A percentile compares a stretch with the other conserved stretches of the same genome.
phyloP scores from a whole-genome alignment of 2,113 vertebrate species.

The Centropus bengalensis region DNA sequence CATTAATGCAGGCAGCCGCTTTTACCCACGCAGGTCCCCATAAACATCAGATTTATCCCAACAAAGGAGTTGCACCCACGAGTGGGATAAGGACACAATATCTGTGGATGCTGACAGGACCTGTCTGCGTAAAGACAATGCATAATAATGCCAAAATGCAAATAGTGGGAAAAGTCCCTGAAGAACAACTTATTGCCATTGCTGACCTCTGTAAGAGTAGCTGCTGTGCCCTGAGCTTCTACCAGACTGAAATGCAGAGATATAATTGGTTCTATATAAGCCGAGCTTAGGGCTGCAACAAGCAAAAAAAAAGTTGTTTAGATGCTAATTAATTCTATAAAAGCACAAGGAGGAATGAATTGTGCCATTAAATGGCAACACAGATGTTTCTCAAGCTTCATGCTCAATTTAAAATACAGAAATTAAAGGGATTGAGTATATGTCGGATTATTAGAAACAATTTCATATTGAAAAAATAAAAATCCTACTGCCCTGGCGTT shows the following conservation, averaged over 20 bases:
- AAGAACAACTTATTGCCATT: background rate
- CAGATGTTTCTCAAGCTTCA: background rate
- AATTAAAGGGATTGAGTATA: background rate
- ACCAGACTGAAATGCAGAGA: background rate
- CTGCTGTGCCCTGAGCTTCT: background rate
- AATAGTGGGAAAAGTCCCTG: background rate
- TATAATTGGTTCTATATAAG: background rate
- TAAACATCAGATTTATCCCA: background rate
- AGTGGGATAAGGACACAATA: background rate
- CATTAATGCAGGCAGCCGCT: background rate
- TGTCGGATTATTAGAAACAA: constrained; percentile 1
- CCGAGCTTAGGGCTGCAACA: background rate
- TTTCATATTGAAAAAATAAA: background rate
- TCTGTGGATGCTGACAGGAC: background rate
- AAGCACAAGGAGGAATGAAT: background rate
- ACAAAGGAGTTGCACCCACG: background rate
- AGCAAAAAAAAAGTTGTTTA: background rate
- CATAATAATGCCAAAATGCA: background rate
- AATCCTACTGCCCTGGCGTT: background rate
- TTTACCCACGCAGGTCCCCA: background rate
- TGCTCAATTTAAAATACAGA: background rate
- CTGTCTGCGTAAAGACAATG: background rate
- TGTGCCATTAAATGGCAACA: background rate
- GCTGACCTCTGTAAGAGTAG: constrained; percentile 15
- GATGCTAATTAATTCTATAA: constrained; percentile 32